phyloP scores from a whole-genome alignment of 2,888 invertebrate species.

The Tachina grossa region DNA sequence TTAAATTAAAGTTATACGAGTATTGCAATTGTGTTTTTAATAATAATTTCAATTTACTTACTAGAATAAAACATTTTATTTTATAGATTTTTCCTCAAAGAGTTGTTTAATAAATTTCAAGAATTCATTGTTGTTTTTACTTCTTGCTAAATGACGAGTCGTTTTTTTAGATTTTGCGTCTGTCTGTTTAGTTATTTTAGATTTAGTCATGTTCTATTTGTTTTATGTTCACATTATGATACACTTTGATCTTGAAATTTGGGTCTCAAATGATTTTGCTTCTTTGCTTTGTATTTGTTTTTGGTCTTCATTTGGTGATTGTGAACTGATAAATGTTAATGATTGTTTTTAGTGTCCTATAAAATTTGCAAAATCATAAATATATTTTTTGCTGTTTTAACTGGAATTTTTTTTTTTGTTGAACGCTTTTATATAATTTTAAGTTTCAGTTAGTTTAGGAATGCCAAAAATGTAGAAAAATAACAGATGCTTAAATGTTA shows the following conservation, averaged over 20 bases:
- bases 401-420: not conserved
- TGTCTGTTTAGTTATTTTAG: not conserved
- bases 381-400: slow-evolving; percentile 24
- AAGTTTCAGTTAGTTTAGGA: not conserved
- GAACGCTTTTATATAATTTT: not conserved
- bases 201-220: slow-evolving; percentile 13
- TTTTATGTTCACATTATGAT: slow-evolving; percentile 34
- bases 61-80: slow-evolving; percentile 14
- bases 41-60: slow-evolving; percentile 47
- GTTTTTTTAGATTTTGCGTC: not conserved
- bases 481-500: not conserved
- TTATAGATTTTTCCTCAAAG: not conserved
- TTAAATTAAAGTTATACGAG: not conserved
- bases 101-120: not conserved
- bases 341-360: slow-evolving; percentile 31
- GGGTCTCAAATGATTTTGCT: slow-evolving; percentile 8
- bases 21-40: slow-evolving; percentile 15
- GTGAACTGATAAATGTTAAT: slow-evolving; percentile 54
- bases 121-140: not conserved
- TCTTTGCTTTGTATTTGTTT: not conserved
- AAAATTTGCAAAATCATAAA: slow-evolving; percentile 39
- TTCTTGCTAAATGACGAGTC: not conserved
- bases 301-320: slow-evolving; percentile 10
- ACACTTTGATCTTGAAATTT: slow-evolving; percentile 62
- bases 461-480: slow-evolving; percentile 2